A percentile compares a stretch with the other conserved stretches of the same genome.
These are phyloP conservation scores for Seira musarum DNA, from an alignment of 2,888 invertebrate genomes.

Conservation along the genomic window DNA sequence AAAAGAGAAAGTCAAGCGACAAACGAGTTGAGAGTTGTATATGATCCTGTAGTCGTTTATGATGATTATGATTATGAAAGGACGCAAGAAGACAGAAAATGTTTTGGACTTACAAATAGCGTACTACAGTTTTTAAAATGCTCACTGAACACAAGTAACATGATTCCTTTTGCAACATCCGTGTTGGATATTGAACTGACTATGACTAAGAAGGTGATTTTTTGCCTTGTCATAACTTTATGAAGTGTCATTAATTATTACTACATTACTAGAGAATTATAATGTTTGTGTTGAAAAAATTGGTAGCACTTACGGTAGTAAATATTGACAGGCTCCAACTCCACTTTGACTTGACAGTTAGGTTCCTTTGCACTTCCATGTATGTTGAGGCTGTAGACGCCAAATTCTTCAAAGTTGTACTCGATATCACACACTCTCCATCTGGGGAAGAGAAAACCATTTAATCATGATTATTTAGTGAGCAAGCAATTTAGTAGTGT, in stretches of 20 bases:
- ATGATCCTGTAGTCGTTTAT: no score
- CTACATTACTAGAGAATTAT: constrained; percentile 4
- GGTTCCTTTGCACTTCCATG: constrained; percentile 71
- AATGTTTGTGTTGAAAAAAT: neutral
- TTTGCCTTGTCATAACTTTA: no score
- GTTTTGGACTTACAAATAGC: no score
- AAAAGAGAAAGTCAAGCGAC: constrained; percentile 25
- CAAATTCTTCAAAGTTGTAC: constrained; percentile 69
- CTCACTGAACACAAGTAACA: no score
- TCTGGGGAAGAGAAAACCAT: constrained; percentile 17
- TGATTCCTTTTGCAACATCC: no score
- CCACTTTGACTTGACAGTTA: constrained; percentile 57
- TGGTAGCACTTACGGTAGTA: constrained; percentile 78
- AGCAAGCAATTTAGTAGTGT: neutral
- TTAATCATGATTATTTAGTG: neutral
- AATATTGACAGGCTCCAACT: constrained; percentile 79
- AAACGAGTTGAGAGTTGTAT: no score
- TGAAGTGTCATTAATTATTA: constrained; percentile 3
- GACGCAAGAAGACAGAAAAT: no score
- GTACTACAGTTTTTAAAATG: no score
- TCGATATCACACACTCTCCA: constrained; percentile 63
- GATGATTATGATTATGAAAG: no score
- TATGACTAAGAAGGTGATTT: no score
- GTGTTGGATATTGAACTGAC: no score
- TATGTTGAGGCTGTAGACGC: constrained; percentile 71